Evolutionary conservation across 2,113 vertebrate species (phyloP).

Genomic region (Vombatus ursinus): DNA sequence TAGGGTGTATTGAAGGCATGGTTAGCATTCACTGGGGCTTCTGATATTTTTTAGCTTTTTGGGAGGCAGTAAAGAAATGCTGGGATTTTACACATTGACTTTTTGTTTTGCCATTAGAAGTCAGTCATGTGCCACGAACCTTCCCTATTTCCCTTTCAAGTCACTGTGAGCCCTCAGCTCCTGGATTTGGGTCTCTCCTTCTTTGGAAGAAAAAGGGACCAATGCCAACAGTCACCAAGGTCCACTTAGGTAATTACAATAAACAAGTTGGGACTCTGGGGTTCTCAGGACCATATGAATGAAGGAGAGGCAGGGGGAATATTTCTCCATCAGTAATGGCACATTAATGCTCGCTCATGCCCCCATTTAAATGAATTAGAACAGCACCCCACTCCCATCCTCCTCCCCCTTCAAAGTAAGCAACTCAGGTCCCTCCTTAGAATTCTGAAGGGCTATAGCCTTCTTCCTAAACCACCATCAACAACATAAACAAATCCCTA

Average conservation of each 20-base stretch:
- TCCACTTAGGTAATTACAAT: constrained; percentile 71
- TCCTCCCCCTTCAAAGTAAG: constrained; percentile 42
- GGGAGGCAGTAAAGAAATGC: not conserved
- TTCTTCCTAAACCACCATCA: constrained; percentile 75
- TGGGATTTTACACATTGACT: not conserved
- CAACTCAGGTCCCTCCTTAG: constrained; percentile 59
- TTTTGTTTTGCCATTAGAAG: not conserved
- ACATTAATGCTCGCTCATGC: constrained; percentile 64
- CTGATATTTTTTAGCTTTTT: constrained; percentile 28
- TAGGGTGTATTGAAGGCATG: not conserved
- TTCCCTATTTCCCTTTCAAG: not conserved
- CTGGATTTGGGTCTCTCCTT: constrained; percentile 52
- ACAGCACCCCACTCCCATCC: not conserved
- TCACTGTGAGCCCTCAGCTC: constrained; percentile 32
- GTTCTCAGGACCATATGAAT: constrained; percentile 55
- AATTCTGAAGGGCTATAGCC: constrained; percentile 56
- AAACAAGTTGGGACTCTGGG: constrained; percentile 59
- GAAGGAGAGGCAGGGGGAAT: constrained; percentile 36
- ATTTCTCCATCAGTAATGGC: constrained; percentile 39
- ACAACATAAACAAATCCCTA: constrained; percentile 78
- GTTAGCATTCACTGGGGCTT: constrained; percentile 22
- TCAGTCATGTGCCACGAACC: constrained; percentile 1
- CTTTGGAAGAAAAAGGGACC: constrained; percentile 58
- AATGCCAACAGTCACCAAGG: constrained; percentile 71
- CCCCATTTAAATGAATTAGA: constrained; percentile 41